These are phyloP conservation scores for Drosophila kohkoa DNA, from an alignment of 1,140 invertebrate species.

Conservation along the genomic window DNA sequence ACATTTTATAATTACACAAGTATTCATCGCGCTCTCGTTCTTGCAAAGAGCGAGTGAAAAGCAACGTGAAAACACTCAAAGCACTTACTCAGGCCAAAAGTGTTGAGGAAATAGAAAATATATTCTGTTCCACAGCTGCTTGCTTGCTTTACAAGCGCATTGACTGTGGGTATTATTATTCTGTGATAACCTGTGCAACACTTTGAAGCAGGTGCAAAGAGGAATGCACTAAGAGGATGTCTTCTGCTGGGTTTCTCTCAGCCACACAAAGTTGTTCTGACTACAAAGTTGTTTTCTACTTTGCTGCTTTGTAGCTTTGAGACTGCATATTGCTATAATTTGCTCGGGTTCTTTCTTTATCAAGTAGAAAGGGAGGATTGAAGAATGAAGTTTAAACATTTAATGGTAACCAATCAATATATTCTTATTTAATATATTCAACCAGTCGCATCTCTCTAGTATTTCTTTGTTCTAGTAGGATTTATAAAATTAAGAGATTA, in stretches of 20 bases:
- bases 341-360: no score
- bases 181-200: neutral
- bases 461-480: no score
- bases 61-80: conserved; percentile 6
- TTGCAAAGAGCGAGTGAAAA: neutral
- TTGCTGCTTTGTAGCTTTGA: no score
- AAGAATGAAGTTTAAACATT: no score
- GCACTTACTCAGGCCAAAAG: neutral
- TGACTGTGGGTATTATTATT: neutral
- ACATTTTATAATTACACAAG: conserved; percentile 19
- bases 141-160: neutral
- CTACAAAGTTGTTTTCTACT: no score
- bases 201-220: neutral
- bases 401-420: no score
- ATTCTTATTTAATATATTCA: no score
- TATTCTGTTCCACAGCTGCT: neutral
- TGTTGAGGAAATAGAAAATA: neutral
- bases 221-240: neutral
- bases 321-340: no score
- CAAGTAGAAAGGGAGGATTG: no score
- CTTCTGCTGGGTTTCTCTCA: neutral
- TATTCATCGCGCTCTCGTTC: neutral
- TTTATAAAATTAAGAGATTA: no score
- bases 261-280: neutral
- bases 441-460: no score